These are phyloP conservation scores for Mormyrus proboscirostris DNA, from an alignment of 2,797 vertebrate species.

Conservation along the genomic window DNA sequence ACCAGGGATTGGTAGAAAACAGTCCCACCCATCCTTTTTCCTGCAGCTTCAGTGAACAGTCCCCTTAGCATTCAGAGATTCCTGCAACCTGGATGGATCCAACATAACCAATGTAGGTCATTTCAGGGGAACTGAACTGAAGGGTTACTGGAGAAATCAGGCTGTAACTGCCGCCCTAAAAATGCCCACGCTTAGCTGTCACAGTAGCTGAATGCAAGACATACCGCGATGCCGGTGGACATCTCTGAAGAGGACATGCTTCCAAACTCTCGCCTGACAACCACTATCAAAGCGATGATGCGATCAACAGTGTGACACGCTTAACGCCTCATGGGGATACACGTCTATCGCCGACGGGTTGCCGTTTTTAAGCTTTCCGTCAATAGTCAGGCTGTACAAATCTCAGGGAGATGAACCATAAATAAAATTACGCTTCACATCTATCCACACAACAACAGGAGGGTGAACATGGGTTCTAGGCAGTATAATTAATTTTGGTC, in stretches of 20 bases:
- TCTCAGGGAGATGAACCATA: background rate
- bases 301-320: background rate
- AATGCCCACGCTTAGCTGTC: background rate
- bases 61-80: background rate
- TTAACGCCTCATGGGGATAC: background rate
- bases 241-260: background rate
- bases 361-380: background rate
- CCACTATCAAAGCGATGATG: background rate
- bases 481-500: background rate
- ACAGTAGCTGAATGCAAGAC: background rate
- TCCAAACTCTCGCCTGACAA: background rate
- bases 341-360: background rate
- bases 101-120: background rate
- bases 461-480: background rate
- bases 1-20: background rate
- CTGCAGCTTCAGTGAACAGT: background rate
- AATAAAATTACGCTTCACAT: background rate
- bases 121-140: background rate
- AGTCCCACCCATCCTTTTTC: background rate
- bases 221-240: background rate
- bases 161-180: background rate
- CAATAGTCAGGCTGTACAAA: background rate
- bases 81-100: background rate
- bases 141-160: background rate
- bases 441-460: background rate